These are phyloP conservation scores for Megaustenia siamemsis DNA, from an alignment of 2,888 invertebrate species.

Conservation along the genomic window DNA sequence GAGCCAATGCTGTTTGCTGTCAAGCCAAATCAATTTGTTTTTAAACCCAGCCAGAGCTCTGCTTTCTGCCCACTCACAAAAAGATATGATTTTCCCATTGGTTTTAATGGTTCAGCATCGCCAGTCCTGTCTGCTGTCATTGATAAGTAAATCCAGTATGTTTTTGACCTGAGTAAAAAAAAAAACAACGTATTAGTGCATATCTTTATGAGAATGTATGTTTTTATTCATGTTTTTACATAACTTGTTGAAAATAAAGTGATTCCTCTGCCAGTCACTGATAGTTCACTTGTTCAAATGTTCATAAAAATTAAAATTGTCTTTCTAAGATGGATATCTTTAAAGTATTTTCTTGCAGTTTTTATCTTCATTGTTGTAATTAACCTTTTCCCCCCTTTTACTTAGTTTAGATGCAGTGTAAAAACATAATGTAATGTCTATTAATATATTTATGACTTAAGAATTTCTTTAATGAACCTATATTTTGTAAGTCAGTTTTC, in stretches of 20 bases:
- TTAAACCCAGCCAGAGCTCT: slow-evolving; percentile 72
- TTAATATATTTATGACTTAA: too few relatives aligned
- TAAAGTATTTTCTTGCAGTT: neutral
- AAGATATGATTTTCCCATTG: slow-evolving; percentile 56
- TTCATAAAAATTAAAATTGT: neutral
- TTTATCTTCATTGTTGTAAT: neutral
- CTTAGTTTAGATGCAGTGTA: neutral
- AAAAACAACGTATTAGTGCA: neutral
- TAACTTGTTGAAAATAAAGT: neutral
- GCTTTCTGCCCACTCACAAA: slow-evolving; percentile 73
- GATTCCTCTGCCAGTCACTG: neutral
- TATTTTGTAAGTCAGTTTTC: too few relatives aligned
- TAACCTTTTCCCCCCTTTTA: too few relatives aligned
- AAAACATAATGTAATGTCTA: too few relatives aligned
- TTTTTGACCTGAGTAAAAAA: too few relatives aligned
- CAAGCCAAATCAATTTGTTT: slow-evolving; percentile 69
- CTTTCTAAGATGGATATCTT: slow-evolving; percentile 14
- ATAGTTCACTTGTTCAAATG: slow-evolving; percentile 3
- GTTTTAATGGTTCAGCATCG: slow-evolving; percentile 19
- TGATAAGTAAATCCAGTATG: slow-evolving; percentile 17
- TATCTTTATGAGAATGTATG: neutral
- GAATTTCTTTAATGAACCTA: too few relatives aligned
- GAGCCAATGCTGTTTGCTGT: slow-evolving; percentile 71
- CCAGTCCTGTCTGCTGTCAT: slow-evolving; percentile 39
- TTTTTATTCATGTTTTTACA: neutral